These are phyloP conservation scores for Petromus typicus DNA, from an alignment of 2,113 vertebrate genomes.

Conservation along the genomic window DNA sequence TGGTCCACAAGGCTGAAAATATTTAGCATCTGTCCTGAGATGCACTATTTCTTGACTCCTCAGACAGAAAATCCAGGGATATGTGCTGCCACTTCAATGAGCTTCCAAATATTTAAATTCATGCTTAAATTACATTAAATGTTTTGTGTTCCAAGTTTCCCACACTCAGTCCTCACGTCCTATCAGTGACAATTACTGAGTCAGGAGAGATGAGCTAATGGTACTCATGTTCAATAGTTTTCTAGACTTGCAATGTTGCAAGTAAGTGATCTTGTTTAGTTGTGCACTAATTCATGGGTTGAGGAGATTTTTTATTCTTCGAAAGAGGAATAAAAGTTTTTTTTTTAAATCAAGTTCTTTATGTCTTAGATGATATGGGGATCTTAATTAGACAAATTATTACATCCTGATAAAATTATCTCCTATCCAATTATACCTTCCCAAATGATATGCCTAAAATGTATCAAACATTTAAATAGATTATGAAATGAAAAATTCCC, in stretches of 20 bases:
- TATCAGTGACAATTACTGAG: not conserved
- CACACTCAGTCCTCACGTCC: not conserved
- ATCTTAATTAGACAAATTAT: conserved; percentile 31
- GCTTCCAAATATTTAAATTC: conserved; percentile 6
- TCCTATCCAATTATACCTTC: not conserved
- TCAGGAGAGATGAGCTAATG: no score
- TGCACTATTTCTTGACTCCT: not conserved
- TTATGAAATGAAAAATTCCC: not conserved
- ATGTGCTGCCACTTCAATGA: not conserved
- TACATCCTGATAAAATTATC: conserved; percentile 33
- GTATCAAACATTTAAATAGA: not conserved
- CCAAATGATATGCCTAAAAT: conserved; percentile 40
- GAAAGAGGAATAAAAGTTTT: not conserved
- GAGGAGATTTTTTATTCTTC: not conserved
- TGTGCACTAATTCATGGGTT: not conserved
- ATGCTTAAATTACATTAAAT: not conserved
- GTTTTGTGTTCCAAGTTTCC: not conserved
- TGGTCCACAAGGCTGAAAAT: not conserved
- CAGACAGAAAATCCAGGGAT: not conserved
- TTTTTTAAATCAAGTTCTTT: not conserved
- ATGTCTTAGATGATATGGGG: not conserved
- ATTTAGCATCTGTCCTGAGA: not conserved
- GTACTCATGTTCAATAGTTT: not conserved
- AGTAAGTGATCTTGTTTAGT: conserved; percentile 14
- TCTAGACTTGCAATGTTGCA: not conserved